These are phyloP conservation scores for Pteropus alecto DNA, from an alignment of 2,113 vertebrate species.

Conservation along the genomic window DNA sequence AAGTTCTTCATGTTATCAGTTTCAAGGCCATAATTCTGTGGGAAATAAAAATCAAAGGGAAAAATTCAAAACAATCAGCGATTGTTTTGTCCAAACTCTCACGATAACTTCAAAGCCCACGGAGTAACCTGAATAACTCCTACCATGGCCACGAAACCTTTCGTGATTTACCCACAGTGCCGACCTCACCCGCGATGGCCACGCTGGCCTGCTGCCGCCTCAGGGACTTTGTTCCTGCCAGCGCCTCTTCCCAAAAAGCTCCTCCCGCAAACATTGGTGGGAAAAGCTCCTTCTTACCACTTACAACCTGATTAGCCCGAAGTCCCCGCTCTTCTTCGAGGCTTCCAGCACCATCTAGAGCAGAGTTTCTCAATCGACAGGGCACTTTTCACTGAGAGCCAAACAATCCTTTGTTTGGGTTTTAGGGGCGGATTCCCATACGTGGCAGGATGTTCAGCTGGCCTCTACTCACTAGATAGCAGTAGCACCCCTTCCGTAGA, in stretches of 20 bases:
- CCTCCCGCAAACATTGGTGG: neutral
- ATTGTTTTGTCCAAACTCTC: neutral
- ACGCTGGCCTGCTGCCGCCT: neutral
- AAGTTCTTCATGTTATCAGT: conserved; percentile 96
- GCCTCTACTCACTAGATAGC: neutral
- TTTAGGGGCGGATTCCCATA: accelerated
- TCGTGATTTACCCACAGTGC: neutral
- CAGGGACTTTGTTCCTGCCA: neutral
- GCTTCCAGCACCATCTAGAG: neutral
- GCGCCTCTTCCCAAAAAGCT: neutral
- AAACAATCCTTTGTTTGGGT: neutral
- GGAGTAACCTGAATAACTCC: neutral
- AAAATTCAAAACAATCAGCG: neutral
- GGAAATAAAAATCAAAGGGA: conserved; percentile 41
- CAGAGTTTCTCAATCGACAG: neutral
- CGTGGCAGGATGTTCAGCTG: neutral
- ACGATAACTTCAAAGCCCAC: neutral
- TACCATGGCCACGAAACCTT: neutral
- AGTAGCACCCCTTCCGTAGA: accelerated
- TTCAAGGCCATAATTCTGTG: conserved; percentile 97
- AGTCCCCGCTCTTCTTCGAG: neutral
- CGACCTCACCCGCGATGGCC: neutral
- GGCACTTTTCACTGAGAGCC: neutral
- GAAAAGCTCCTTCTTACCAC: neutral
- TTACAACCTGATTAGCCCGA: neutral